Conservation (phyloP, 2,113 vertebrate genomes). For the Fregata magnificens region DNA sequence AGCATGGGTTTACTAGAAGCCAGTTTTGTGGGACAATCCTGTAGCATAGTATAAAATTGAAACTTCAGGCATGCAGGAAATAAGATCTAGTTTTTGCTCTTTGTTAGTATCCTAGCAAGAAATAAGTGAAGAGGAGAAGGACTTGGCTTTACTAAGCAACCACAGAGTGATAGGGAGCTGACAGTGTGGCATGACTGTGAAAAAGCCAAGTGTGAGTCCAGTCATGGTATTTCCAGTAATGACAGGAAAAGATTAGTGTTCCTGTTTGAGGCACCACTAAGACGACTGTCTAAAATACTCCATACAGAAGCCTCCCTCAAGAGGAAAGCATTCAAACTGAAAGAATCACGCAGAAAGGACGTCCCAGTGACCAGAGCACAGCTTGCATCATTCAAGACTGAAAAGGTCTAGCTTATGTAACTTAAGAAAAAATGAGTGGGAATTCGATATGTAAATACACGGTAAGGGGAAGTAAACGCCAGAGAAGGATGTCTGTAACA, state of each 20-base stretch:
- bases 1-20: neutral
- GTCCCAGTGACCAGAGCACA: neutral
- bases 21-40: neutral
- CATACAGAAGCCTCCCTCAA: neutral
- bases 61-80: neutral
- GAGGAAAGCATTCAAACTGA: neutral
- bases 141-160: neutral
- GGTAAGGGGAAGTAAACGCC: neutral
- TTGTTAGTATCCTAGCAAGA: neutral
- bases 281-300: too few relatives aligned
- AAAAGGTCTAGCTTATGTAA: neutral
- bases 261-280: neutral
- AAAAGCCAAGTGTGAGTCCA: neutral
- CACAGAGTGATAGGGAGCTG: neutral
- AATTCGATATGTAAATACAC: neutral
- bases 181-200: neutral
- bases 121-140: neutral
- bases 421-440: neutral
- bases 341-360: rapidly evolving
- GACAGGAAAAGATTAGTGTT: neutral
- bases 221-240: neutral
- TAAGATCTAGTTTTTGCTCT: neutral
- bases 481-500: neutral
- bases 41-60: neutral
- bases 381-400: too few relatives aligned